phyloP scores from a whole-genome alignment of 2,797 vertebrate species.

The Balearica regulorum region DNA sequence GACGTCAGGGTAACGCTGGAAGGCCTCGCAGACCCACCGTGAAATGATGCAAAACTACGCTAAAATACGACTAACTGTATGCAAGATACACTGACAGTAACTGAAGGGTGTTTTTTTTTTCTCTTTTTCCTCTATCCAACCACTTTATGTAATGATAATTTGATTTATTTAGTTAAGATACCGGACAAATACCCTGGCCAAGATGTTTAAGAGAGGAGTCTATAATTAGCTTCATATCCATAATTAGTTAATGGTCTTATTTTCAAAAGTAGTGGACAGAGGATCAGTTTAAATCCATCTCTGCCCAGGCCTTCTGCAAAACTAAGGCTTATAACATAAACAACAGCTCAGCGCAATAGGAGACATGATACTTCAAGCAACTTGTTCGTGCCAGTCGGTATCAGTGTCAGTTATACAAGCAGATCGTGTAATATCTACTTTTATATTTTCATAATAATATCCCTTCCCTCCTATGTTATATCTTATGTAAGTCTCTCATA shows the following conservation, averaged over 20 bases:
- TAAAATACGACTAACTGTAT: not conserved
- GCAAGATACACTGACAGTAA: not conserved
- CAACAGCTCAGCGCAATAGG: not conserved
- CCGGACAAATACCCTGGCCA: not conserved
- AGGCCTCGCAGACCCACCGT: not conserved
- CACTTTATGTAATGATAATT: not conserved
- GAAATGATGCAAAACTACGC: not conserved
- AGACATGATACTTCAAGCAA: not conserved
- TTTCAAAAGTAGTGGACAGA: not conserved
- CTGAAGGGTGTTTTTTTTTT: not conserved
- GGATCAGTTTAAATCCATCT: not conserved
- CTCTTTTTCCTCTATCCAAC: not conserved
- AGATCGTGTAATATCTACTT: not conserved
- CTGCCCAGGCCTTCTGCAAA: not conserved
- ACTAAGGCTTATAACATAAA: not conserved
- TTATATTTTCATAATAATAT: not conserved
- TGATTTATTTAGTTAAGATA: not conserved
- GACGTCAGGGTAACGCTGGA: rapidly evolving
- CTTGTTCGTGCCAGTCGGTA: not conserved
- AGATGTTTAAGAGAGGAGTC: not conserved
- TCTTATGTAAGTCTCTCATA: not conserved
- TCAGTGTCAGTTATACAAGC: not conserved
- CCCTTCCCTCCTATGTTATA: not conserved
- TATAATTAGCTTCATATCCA: not conserved
- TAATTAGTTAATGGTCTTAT: not conserved